Evolutionary conservation across 2,113 vertebrate genomes (phyloP).

Genomic region (Tauraco erythrolophus): DNA sequence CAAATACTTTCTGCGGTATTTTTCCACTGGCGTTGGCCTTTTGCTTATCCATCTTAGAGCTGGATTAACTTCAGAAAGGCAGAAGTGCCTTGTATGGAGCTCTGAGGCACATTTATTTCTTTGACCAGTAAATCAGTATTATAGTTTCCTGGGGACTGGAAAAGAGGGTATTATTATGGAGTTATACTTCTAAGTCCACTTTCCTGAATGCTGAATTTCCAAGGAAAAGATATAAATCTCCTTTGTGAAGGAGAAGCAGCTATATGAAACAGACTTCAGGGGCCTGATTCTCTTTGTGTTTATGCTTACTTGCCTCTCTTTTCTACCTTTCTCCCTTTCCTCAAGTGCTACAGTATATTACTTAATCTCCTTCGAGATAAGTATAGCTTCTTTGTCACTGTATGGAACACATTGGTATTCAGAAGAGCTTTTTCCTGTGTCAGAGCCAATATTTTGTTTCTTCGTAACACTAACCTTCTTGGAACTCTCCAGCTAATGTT

Average conservation of each 20-base stretch:
- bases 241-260: background rate
- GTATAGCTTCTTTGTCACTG: background rate
- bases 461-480: conserved; percentile 49
- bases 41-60: conserved; percentile 43
- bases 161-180: conserved; percentile 44
- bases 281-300: conserved; percentile 26
- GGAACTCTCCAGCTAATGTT: conserved; percentile 43
- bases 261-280: conserved; percentile 36
- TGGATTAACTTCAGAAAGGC: conserved; percentile 63
- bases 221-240: conserved; percentile 54
- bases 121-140: conserved; percentile 56
- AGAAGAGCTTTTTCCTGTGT: conserved; percentile 29
- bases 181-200: conserved; percentile 39
- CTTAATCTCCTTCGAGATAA: conserved; percentile 37
- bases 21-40: conserved; percentile 1
- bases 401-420: conserved; percentile 40
- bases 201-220: conserved; percentile 30
- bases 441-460: conserved; percentile 46
- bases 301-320: background rate
- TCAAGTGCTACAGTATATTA: conserved; percentile 9
- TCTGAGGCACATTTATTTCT: conserved; percentile 51
- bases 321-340: conserved; percentile 4
- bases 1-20: background rate
- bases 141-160: conserved; percentile 50
- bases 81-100: conserved; percentile 38